These are phyloP conservation scores for Porites australiensis DNA, from an alignment of 64 coral and sea anemone species.

Conservation along the genomic window DNA sequence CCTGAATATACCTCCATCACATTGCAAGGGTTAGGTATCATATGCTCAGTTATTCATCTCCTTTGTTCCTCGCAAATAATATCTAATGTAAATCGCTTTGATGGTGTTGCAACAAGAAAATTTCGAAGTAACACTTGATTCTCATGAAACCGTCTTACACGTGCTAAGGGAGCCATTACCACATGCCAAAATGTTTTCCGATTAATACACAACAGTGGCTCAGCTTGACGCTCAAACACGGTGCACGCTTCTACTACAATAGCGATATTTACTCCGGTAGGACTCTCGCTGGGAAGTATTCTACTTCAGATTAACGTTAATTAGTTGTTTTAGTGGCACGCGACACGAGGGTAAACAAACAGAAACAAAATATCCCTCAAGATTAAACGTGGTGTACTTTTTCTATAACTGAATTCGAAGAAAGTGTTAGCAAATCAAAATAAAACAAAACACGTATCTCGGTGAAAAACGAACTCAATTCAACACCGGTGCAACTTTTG, in stretches of 20 bases:
- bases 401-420: background rate
- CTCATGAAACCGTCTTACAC: constrained; percentile 15
- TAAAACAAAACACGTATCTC: background rate
- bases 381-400: constrained; percentile 6
- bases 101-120: background rate
- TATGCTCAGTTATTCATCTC: too few species aligned
- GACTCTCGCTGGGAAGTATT: constrained; percentile 26
- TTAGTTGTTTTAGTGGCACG: constrained; percentile 61
- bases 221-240: constrained; percentile 46
- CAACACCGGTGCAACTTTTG: background rate
- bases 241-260: constrained; percentile 36
- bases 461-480: background rate
- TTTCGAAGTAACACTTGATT: background rate
- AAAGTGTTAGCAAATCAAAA: background rate
- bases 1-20: too few species aligned
- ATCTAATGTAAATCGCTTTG: background rate
- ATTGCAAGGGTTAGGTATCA: too few species aligned
- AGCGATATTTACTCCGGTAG: constrained; percentile 17
- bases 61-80: too few species aligned
- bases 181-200: constrained; percentile 21
- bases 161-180: background rate
- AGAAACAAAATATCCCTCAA: background rate
- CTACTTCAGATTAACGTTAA: constrained; percentile 26
- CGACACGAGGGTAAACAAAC: constrained; percentile 52
- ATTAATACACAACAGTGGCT: constrained; percentile 14